Percentiles rank a stretch among this genome's conserved stretches.
Evolutionary conservation across 1,140 invertebrate genomes (phyloP).

Genomic region (Saccostrea glomerata): DNA sequence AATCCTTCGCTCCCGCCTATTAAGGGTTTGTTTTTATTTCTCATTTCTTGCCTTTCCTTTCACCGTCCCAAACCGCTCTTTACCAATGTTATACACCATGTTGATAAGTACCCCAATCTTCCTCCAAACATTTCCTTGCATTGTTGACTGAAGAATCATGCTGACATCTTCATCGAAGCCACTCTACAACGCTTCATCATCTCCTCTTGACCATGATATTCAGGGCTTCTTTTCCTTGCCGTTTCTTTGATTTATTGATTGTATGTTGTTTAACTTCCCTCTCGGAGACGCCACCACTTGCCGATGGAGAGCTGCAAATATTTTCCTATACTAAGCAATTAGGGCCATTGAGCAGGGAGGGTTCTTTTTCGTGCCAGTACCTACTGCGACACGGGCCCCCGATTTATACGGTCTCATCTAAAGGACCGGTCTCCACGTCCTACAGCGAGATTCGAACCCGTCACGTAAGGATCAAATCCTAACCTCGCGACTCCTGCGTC

Average conservation of each 20-base stretch:
- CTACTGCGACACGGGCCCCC: no score
- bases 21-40: neutral
- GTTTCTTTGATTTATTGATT: neutral
- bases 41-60: neutral
- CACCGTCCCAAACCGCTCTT: slow-evolving; percentile 29
- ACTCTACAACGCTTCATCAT: slow-evolving; percentile 19
- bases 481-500: neutral
- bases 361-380: no score
- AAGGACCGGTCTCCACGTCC: no score
- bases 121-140: neutral
- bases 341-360: neutral
- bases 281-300: no score
- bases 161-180: slow-evolving; percentile 39
- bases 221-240: neutral
- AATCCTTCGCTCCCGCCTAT: slow-evolving; percentile 14
- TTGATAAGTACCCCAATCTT: slow-evolving; percentile 25
- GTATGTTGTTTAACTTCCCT: neutral
- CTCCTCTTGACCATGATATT: slow-evolving; percentile 33
- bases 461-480: no score
- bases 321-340: neutral
- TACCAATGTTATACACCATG: slow-evolving; percentile 43
- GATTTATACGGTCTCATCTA: no score
- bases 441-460: no score
- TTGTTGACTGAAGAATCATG: slow-evolving; percentile 11
- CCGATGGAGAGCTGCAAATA: no score